Percentiles rank a stretch among this genome's conserved stretches.
Conservation (phyloP, 2,797 vertebrate genomes). For the Pangasius krempfi region DNA sequence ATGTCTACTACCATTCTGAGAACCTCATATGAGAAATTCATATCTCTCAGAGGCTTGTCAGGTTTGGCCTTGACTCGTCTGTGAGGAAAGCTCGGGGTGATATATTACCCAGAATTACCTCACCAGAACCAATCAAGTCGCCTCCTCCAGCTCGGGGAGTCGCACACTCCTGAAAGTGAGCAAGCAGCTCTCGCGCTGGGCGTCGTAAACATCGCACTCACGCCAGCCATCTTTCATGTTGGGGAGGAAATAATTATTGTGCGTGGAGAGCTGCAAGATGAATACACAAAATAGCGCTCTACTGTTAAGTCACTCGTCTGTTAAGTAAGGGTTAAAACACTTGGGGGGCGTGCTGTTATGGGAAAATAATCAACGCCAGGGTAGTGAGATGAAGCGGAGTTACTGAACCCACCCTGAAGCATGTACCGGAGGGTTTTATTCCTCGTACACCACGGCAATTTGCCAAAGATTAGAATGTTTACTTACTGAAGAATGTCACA, state of each 20-base stretch:
- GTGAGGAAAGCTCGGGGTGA: slow-evolving; percentile 25
- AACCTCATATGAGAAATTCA: slow-evolving; percentile 4
- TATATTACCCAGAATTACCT: slow-evolving; percentile 50
- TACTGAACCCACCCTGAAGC: not conserved
- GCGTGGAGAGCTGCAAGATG: not conserved
- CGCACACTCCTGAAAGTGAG: slow-evolving; percentile 31
- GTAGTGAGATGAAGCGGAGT: not conserved
- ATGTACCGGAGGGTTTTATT: not conserved
- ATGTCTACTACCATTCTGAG: not conserved
- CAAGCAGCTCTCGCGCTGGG: slow-evolving; percentile 24
- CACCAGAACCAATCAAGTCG: slow-evolving; percentile 50
- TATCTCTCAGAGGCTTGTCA: slow-evolving; percentile 26
- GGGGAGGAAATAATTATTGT: not conserved
- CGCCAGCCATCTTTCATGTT: not conserved
- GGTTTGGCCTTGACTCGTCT: slow-evolving; percentile 32
- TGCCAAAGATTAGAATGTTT: not conserved
- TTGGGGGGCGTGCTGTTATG: not conserved
- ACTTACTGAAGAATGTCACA: not conserved
- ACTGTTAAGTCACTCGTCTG: not conserved
- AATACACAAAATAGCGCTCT: not conserved
- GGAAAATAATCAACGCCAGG: not conserved
- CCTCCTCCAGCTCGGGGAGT: slow-evolving; percentile 27
- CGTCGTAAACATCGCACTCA: slow-evolving; percentile 21
- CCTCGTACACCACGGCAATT: not conserved
- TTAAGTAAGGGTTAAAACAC: not conserved